Evolutionary conservation across 2,113 vertebrate species (phyloP).

Genomic region (Grantiella picta): DNA sequence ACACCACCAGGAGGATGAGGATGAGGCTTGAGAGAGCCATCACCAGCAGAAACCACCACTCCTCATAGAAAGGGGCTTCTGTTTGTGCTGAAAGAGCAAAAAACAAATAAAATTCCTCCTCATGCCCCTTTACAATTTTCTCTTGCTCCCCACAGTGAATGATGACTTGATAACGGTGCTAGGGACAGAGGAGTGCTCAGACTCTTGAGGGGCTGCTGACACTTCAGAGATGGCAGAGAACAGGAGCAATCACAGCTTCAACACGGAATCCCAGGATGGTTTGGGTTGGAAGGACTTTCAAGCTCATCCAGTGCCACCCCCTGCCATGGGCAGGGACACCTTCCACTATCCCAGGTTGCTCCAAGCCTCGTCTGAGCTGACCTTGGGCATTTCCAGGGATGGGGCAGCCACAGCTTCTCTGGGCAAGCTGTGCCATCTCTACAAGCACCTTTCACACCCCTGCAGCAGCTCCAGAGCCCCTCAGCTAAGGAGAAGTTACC

Average conservation of each 20-base stretch:
- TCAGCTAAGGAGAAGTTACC: background rate
- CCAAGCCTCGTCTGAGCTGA: fast-evolving
- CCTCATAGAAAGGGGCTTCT: constrained; percentile 89
- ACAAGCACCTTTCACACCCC: background rate
- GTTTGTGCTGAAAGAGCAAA: constrained; percentile 76
- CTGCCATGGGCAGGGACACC: background rate
- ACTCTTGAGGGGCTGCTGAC: background rate
- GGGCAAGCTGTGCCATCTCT: background rate
- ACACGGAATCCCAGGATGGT: background rate
- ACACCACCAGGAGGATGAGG: constrained; percentile 86
- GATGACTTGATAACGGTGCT: fast-evolving
- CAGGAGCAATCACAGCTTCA: background rate
- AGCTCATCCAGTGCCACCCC: background rate
- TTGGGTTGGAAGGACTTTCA: background rate
- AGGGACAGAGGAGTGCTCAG: background rate
- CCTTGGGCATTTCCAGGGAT: background rate
- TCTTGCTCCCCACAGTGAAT: background rate
- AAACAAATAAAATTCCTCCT: background rate
- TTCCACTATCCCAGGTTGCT: background rate
- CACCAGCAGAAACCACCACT: constrained; percentile 98
- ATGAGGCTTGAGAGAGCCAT: constrained; percentile 90
- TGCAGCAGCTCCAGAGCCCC: background rate
- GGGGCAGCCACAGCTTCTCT: background rate
- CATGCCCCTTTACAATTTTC: background rate
- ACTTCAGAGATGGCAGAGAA: background rate